phyloP scores from a whole-genome alignment of 2,113 vertebrate genomes.

The Halcyon senegalensis region DNA sequence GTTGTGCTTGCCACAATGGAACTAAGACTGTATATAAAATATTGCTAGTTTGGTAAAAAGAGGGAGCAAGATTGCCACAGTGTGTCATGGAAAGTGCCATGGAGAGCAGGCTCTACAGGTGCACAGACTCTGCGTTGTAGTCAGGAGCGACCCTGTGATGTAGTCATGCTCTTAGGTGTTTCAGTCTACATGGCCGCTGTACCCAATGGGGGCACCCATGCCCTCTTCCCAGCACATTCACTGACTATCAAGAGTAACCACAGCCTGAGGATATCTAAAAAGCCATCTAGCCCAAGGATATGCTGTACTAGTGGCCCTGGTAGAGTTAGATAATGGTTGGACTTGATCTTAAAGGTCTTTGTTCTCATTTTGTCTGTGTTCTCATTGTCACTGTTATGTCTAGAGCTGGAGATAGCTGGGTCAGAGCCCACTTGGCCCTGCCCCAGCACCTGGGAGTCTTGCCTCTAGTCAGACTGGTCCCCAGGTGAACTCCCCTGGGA shows the following conservation, averaged over 20 bases:
- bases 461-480: neutral
- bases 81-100: rapidly evolving
- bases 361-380: neutral
- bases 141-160: neutral
- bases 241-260: neutral
- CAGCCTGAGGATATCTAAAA: neutral
- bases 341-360: no score
- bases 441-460: neutral
- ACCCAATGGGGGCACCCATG: rapidly evolving
- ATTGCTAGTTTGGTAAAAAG: neutral
- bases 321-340: no score
- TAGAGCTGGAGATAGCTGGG: neutral
- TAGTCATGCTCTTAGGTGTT: rapidly evolving
- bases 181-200: rapidly evolving
- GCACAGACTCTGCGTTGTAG: rapidly evolving
- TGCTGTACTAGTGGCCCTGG: no score
- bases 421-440: rapidly evolving
- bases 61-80: neutral
- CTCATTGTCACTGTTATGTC: neutral
- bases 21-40: neutral
- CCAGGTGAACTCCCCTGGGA: rapidly evolving
- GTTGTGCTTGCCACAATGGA: neutral
- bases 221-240: rapidly evolving
- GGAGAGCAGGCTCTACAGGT: rapidly evolving
- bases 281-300: no score